Conservation (phyloP, 2,113 vertebrate species). For the Stigmatopora argus region DNA sequence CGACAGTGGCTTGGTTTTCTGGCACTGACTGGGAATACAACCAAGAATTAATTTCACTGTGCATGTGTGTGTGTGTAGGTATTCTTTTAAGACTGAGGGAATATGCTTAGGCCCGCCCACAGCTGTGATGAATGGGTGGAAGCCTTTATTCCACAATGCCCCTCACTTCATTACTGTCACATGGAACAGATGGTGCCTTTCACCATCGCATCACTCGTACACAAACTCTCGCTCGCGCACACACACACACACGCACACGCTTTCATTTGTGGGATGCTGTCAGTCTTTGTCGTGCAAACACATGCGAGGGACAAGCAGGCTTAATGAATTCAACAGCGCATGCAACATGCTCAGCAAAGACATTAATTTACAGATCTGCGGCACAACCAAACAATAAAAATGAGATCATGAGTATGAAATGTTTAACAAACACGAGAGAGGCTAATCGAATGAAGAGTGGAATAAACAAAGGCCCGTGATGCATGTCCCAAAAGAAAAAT, state of each 20-base stretch:
- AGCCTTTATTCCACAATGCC: constrained; percentile 71
- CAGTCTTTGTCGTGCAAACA: constrained; percentile 36
- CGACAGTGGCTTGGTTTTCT: not conserved
- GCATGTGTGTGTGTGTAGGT: constrained; percentile 46
- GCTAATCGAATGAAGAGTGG: constrained; percentile 63
- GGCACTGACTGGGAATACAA: not conserved
- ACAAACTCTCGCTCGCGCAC: constrained; percentile 33
- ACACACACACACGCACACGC: constrained; percentile 31
- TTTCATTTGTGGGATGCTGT: constrained; percentile 46
- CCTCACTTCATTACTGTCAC: constrained; percentile 78
- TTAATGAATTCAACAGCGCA: constrained; percentile 69
- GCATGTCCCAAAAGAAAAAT: constrained; percentile 53
- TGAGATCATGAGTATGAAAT: constrained; percentile 57
- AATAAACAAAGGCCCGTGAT: constrained; percentile 64
- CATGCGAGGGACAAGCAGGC: constrained; percentile 31
- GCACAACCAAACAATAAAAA: constrained; percentile 64
- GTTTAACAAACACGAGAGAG: constrained; percentile 65
- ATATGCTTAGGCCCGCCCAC: constrained; percentile 70
- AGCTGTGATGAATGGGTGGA: constrained; percentile 70
- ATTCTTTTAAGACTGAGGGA: constrained; percentile 67
- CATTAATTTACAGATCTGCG: constrained; percentile 69
- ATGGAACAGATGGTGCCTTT: constrained; percentile 79
- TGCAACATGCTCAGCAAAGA: constrained; percentile 56
- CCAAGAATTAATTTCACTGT: not conserved
- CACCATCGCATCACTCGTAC: constrained; percentile 60